A percentile compares a stretch with the other conserved stretches of the same genome.
These are phyloP conservation scores for Helicolenus hilgendorfi DNA, from an alignment of 2,797 vertebrate genomes.

Conservation along the genomic window DNA sequence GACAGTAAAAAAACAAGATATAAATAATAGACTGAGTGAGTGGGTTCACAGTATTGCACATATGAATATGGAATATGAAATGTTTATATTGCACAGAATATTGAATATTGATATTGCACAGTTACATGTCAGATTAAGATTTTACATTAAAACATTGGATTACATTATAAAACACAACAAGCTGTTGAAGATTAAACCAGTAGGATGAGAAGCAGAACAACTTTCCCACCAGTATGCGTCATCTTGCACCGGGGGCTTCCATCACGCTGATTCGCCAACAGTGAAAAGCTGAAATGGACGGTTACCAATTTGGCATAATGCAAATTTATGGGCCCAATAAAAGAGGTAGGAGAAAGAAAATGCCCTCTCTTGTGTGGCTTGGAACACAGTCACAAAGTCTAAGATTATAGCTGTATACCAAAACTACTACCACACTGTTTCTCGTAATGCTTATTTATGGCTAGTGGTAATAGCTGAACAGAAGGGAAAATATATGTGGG, in stretches of 20 bases:
- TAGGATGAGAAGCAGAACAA: conserved; percentile 27
- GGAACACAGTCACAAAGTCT: conserved; percentile 67
- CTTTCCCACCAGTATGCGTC: conserved; percentile 47
- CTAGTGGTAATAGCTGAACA: conserved; percentile 38
- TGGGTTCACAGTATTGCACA: too few relatives aligned
- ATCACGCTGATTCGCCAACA: conserved; percentile 12
- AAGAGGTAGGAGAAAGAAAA: conserved; percentile 43
- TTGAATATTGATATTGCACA: too few relatives aligned
- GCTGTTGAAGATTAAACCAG: not conserved
- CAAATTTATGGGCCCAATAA: conserved; percentile 82
- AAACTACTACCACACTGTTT: conserved; percentile 60
- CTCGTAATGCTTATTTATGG: conserved; percentile 73
- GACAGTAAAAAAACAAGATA: too few relatives aligned
- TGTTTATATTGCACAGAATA: too few relatives aligned
- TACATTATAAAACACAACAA: not conserved
- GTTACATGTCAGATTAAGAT: not conserved
- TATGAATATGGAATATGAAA: too few relatives aligned
- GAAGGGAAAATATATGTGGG: conserved; percentile 46
- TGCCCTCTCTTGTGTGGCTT: conserved; percentile 61
- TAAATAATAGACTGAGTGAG: too few relatives aligned
- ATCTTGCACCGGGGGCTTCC: conserved; percentile 47
- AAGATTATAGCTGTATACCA: conserved; percentile 72
- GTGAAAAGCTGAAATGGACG: conserved; percentile 63
- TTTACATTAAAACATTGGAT: not conserved
- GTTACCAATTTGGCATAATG: conserved; percentile 66